These are phyloP conservation scores for Salminus brasiliensis DNA, from an alignment of 2,113 vertebrate species.

Conservation along the genomic window DNA sequence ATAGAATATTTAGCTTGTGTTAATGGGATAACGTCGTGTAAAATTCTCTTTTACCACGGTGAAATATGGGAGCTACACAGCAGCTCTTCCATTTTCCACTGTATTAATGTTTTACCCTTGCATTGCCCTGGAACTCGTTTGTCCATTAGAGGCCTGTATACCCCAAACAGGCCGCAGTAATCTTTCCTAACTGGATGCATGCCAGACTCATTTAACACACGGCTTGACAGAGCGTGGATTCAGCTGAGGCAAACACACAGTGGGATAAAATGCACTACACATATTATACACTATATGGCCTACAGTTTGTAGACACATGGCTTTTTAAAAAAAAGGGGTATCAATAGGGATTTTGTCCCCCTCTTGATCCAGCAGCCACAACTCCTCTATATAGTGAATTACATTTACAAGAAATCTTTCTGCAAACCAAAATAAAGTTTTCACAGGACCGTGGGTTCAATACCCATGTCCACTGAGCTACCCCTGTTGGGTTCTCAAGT, in stretches of 20 bases:
- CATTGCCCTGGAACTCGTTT: slow-evolving; percentile 19
- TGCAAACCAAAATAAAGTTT: no score
- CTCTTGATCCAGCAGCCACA: no score
- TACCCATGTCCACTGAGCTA: no score
- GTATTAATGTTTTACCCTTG: slow-evolving; percentile 17
- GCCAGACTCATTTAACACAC: slow-evolving; percentile 16
- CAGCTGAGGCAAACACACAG: not conserved
- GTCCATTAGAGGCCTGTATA: slow-evolving; percentile 21
- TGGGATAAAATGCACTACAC: not conserved
- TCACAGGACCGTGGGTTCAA: no score
- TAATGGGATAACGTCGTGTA: slow-evolving; percentile 62
- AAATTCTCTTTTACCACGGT: slow-evolving; percentile 36
- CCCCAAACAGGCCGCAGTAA: slow-evolving; percentile 17
- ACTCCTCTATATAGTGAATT: no score
- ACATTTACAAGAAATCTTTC: no score
- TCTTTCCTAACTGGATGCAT: slow-evolving; percentile 23
- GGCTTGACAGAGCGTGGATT: slow-evolving; percentile 3
- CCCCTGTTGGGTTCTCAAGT: no score
- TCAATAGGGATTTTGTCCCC: no score
- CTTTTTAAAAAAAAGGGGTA: no score
- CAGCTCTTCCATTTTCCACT: slow-evolving; percentile 12
- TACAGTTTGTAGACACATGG: no score
- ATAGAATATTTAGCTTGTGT: slow-evolving; percentile 64
- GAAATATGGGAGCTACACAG: slow-evolving; percentile 16
- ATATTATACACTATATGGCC: not conserved